Conservation (phyloP, 2,113 vertebrate genomes). For the Podiceps cristatus region DNA sequence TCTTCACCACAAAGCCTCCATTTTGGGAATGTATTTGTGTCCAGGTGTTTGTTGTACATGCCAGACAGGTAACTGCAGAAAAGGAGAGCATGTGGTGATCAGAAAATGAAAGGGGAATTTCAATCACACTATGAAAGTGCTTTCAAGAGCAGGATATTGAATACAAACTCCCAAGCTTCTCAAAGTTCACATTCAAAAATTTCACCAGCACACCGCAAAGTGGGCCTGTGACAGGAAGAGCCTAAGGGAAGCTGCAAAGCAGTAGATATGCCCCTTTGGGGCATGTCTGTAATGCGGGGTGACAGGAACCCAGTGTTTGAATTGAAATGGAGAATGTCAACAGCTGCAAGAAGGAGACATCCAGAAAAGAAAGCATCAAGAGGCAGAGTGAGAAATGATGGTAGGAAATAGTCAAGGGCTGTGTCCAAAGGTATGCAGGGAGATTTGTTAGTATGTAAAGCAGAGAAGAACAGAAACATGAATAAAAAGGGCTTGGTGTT, state of each 20-base stretch:
- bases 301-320: background rate
- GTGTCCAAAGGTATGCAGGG: background rate
- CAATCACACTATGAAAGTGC: rapidly evolving
- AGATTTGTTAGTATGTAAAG: background rate
- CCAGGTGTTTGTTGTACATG: background rate
- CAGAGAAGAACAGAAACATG: background rate
- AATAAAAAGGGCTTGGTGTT: background rate
- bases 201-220: background rate
- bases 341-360: background rate
- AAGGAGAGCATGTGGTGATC: background rate
- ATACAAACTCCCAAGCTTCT: background rate
- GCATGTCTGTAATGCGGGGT: background rate
- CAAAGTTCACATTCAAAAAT: background rate
- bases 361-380: background rate
- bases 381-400: background rate
- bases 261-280: background rate
- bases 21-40: background rate
- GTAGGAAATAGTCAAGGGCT: background rate
- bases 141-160: background rate
- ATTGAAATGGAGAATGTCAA: background rate
- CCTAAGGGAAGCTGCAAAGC: background rate
- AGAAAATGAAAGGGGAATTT: background rate
- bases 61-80: background rate
- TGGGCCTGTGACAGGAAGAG: background rate
- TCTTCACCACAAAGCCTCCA: background rate